phyloP scores from a whole-genome alignment of 2,113 vertebrate genomes.

The Poeciliopsis occidentalis region DNA sequence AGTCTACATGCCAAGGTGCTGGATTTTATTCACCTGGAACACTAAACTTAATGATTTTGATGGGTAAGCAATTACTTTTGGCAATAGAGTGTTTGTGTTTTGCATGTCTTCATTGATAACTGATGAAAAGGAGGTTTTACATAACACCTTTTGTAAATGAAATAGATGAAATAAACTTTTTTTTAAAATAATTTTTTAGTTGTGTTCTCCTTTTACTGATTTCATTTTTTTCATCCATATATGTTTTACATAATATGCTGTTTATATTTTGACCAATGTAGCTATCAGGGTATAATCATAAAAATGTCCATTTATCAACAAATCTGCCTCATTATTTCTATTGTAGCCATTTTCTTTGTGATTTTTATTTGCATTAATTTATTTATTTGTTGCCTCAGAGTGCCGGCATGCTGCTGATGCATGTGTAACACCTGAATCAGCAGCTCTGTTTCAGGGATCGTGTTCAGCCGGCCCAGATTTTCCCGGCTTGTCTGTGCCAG shows the following conservation, averaged over 20 bases:
- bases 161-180: slow-evolving; percentile 28
- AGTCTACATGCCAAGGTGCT: background rate
- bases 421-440: slow-evolving; percentile 51
- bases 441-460: slow-evolving; percentile 70
- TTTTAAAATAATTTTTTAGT: slow-evolving; percentile 7
- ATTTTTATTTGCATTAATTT: background rate
- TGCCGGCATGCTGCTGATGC: slow-evolving; percentile 37
- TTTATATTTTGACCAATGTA: background rate
- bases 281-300: background rate
- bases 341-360: background rate
- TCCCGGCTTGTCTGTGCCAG: slow-evolving; percentile 53
- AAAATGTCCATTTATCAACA: background rate
- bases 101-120: slow-evolving; percentile 50
- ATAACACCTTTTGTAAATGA: slow-evolving; percentile 18
- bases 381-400: slow-evolving; percentile 14
- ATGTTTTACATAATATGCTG: background rate
- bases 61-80: too few relatives aligned
- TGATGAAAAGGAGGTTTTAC: slow-evolving; percentile 33
- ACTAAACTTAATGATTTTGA: background rate
- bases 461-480: slow-evolving; percentile 70
- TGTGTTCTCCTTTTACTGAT: background rate
- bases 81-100: background rate
- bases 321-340: slow-evolving; percentile 1
- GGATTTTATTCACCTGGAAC: background rate
- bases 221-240: background rate